These are phyloP conservation scores for Spodoptera frugiperda DNA, from an alignment of 1,140 invertebrate species.

Conservation along the genomic window DNA sequence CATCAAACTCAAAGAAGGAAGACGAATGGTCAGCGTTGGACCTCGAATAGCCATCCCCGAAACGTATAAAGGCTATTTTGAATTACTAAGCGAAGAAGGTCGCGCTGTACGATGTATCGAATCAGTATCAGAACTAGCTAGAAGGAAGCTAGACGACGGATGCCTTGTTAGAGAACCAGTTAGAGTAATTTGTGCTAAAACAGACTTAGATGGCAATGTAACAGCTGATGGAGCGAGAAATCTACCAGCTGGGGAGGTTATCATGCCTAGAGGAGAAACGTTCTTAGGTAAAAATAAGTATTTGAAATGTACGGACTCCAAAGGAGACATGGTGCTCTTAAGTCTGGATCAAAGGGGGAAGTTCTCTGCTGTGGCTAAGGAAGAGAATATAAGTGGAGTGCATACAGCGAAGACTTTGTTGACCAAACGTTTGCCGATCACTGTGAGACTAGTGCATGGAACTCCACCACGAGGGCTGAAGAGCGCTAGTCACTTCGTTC, in stretches of 20 bases:
- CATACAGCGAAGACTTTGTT: conserved; percentile 95
- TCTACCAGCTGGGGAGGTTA: conserved; percentile 92
- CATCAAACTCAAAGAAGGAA: conserved; percentile 95
- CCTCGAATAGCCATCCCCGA: conserved; percentile 95
- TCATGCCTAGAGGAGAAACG: conserved; percentile 91
- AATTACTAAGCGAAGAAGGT: conserved; percentile 97
- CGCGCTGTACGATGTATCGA: conserved; percentile 95
- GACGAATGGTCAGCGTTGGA: conserved; percentile 91
- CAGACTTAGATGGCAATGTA: conserved; percentile 88
- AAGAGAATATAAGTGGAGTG: conserved; percentile 97
- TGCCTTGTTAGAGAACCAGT: conserved; percentile 95
- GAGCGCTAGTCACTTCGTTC: conserved; percentile 92
- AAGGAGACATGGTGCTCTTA: conserved; percentile 93
- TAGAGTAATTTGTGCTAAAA: conserved; percentile 91
- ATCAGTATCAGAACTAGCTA: conserved; percentile 93
- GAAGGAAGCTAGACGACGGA: conserved; percentile 91
- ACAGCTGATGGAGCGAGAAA: conserved; percentile 91
- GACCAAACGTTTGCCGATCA: conserved; percentile 95
- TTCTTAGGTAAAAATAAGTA: conserved; percentile 90
- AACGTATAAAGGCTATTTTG: conserved; percentile 96
- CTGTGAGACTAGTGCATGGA: conserved; percentile 96
- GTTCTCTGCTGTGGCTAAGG: conserved; percentile 95
- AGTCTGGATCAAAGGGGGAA: conserved; percentile 94
- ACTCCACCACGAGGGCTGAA: conserved; percentile 92
- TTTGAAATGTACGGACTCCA: conserved; percentile 94